Evolutionary conservation across 2,113 vertebrate species (phyloP).

Genomic region (Nycticebus coucang): DNA sequence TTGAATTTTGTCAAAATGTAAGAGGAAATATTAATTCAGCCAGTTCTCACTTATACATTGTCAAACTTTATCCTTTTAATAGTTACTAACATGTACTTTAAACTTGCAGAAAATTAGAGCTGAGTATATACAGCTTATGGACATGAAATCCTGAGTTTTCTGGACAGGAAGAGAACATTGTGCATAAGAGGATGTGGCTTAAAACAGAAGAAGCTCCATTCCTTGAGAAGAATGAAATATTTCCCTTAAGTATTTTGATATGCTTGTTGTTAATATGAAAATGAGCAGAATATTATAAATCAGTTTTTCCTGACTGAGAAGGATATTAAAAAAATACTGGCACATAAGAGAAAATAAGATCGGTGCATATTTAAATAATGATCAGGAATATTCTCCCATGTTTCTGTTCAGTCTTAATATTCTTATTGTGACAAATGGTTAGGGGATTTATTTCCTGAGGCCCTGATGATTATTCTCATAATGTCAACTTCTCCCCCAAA

Average conservation of each 20-base stretch:
- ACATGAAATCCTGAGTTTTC: slow-evolving; percentile 1
- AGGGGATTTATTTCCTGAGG: not conserved
- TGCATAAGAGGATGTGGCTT: not conserved
- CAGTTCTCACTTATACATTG: slow-evolving; percentile 39
- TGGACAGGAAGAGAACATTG: slow-evolving; percentile 11
- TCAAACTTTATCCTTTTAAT: slow-evolving; percentile 72
- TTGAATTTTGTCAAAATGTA: slow-evolving; percentile 49
- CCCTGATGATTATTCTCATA: not conserved
- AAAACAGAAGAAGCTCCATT: not conserved
- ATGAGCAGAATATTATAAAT: not conserved
- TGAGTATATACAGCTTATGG: slow-evolving; percentile 25
- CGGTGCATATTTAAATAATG: not conserved
- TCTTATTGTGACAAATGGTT: not conserved
- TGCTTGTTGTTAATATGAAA: not conserved
- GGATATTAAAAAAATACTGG: not conserved
- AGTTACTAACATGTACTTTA: slow-evolving; percentile 53
- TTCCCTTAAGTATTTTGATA: not conserved
- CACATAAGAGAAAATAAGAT: not conserved
- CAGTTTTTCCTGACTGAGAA: not conserved
- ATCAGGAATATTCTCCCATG: not conserved
- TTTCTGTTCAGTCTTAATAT: not conserved
- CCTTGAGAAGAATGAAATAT: not conserved
- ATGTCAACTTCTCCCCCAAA: not conserved
- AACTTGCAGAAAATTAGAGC: slow-evolving; percentile 42
- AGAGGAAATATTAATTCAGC: slow-evolving; percentile 60